Percentiles rank a stretch among this genome's conserved stretches.
phyloP scores from a whole-genome alignment of 2,888 invertebrate genomes.

The Cheilosia soror region DNA sequence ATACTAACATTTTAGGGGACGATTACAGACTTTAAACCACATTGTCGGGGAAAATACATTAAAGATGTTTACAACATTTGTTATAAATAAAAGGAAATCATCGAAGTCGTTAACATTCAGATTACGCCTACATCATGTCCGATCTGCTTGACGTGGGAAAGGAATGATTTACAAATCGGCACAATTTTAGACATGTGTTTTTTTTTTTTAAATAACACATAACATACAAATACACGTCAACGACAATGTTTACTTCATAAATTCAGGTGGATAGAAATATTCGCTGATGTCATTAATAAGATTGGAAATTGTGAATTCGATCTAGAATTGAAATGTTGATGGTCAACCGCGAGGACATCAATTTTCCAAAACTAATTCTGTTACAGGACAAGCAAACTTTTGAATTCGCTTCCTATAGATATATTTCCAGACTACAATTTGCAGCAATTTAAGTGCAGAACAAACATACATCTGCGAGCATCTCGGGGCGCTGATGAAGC shows the following conservation, averaged over 20 bases:
- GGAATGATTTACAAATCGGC: constrained; percentile 42
- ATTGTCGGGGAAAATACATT: too few relatives aligned
- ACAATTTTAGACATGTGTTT: constrained; percentile 21
- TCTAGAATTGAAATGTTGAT: too few relatives aligned
- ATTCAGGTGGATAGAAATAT: not conserved
- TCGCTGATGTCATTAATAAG: not conserved
- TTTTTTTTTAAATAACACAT: not conserved
- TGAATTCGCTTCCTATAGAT: too few relatives aligned
- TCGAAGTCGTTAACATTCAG: not conserved
- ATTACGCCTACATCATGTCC: constrained; percentile 18
- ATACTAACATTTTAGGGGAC: not conserved
- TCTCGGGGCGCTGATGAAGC: too few relatives aligned
- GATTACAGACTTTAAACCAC: not conserved
- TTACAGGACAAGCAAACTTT: too few relatives aligned
- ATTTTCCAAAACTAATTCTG: too few relatives aligned
- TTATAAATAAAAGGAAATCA: not conserved
- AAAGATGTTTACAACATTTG: not conserved
- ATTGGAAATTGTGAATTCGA: not conserved
- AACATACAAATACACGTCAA: constrained; percentile 7
- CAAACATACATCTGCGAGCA: too few relatives aligned
- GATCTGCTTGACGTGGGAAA: constrained; percentile 10
- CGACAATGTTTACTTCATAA: not conserved
- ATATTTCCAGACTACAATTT: too few relatives aligned
- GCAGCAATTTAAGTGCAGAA: too few relatives aligned
- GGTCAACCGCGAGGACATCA: too few relatives aligned